A percentile compares a stretch with the other conserved stretches of the same genome.
phyloP scores from a whole-genome alignment of 2,797 vertebrate species.

The Rachycentron canadum region DNA sequence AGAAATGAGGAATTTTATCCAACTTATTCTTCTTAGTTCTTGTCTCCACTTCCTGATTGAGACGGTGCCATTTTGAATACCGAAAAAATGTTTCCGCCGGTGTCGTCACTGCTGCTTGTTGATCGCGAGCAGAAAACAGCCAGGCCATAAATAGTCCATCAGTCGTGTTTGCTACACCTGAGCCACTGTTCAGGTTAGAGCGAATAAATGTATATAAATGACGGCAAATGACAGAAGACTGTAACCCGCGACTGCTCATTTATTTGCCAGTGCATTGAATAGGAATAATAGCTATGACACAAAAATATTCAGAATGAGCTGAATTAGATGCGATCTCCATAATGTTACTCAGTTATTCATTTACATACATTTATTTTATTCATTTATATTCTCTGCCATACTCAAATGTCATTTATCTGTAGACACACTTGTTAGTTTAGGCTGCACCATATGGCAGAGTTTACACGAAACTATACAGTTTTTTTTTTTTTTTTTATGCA shows the following conservation, averaged over 20 bases:
- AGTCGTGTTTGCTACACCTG: conserved; percentile 8
- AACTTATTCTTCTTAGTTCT: conserved; percentile 82
- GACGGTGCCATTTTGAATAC: conserved; percentile 87
- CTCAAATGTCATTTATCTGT: neutral
- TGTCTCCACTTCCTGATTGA: conserved; percentile 84
- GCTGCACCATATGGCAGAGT: too few relatives aligned
- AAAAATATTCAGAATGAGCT: neutral
- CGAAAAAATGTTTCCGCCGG: conserved; percentile 84
- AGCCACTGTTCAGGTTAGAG: neutral
- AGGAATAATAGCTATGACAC: neutral
- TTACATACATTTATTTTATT: too few relatives aligned
- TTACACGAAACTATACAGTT: neutral
- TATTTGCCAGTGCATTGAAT: neutral
- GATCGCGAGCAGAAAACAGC: conserved; percentile 40
- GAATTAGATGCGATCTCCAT: neutral
- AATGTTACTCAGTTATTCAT: neutral
- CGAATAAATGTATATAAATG: neutral
- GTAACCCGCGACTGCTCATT: neutral
- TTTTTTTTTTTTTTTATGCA: too few relatives aligned
- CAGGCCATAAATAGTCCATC: conserved; percentile 54
- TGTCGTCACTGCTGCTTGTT: conserved; percentile 75
- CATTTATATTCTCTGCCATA: neutral
- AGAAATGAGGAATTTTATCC: conserved; percentile 73
- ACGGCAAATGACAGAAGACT: neutral
- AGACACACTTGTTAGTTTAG: neutral